Base-by-base conservation (phyloP, 2,888 invertebrate genomes). In the Leuctra nigra region DNA sequence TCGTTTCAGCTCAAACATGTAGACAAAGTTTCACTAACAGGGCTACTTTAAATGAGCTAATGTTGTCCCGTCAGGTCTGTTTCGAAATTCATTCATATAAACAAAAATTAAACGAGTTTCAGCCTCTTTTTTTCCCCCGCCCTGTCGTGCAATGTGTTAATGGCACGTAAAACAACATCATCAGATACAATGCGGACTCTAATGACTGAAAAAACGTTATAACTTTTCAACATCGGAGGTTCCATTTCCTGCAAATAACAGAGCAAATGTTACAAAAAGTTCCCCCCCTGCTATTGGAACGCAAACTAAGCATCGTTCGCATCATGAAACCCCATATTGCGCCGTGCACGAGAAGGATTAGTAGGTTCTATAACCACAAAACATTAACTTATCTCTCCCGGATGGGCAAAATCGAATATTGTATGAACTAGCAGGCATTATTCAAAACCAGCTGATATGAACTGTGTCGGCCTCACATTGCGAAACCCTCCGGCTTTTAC, bases 241-340 rank as follows among this genome's bases (percentile, higher is more conserved):
- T 18, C 22, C 22, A 20, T 44, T 44, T 44, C 44, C 44, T 44
- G 44, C 44, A 44, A 11, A 20, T 20, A 7, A 20, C 44, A 44
- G n/a, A 20, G 29, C 29, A 29, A 29, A 29, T n/a, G n/a, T n/a
- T 18, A 20, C 39, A 39, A 39, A 39, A 39, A 39, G 39, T 36
- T 36, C 16, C 2, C 36, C 4, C 3, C n/a, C n/a, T n/a, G n/a
- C n/a, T n/a, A n/a, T n/a, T n/a, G n/a, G n/a, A n/a, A n/a, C n/a
- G n/a, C n/a, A n/a, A n/a, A n/a, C n/a, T n/a, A n/a, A n/a, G n/a
- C n/a, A n/a, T n/a, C n/a, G n/a, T 29, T 4, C 24, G 14, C 16
- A 47, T 29, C 24, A 47, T 47, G 47, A 47, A 47, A 47, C 25
- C 24, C 18, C 50, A 50, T 50, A 50, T 50, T 50, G 50, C 50